Evolutionary conservation across 2,888 invertebrate genomes (phyloP).

Genomic region (Sarcophaga carnaria): DNA sequence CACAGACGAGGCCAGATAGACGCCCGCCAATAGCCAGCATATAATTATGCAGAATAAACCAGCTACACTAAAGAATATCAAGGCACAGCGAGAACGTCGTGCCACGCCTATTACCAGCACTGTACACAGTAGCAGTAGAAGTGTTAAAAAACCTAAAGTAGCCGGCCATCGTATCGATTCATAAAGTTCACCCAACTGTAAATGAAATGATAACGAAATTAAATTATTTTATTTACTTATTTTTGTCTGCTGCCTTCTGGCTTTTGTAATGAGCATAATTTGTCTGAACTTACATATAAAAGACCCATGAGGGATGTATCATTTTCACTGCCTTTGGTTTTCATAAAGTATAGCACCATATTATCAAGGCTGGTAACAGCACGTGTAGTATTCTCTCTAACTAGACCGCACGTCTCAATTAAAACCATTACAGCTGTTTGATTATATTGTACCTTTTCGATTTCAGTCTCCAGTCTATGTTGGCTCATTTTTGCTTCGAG

Average conservation of each 20-base stretch:
- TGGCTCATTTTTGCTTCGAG: conserved; percentile 88
- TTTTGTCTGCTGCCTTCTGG: no score
- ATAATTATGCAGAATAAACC: conserved; percentile 84
- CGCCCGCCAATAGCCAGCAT: conserved; percentile 93
- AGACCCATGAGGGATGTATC: conserved; percentile 81
- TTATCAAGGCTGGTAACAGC: conserved; percentile 84
- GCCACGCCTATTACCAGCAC: conserved; percentile 82
- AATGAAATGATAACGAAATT: conserved; percentile 20
- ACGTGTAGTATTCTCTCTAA: conserved; percentile 88
- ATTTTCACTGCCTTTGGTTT: conserved; percentile 80
- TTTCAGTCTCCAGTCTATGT: conserved; percentile 87
- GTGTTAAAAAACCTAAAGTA: conserved; percentile 81
- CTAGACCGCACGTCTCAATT: conserved; percentile 86
- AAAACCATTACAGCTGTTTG: conserved; percentile 89
- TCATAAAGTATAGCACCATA: conserved; percentile 82
- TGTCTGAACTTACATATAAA: conserved; percentile 76
- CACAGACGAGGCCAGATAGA: conserved; percentile 92
- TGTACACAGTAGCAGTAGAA: conserved; percentile 80
- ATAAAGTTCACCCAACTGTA: conserved; percentile 80
- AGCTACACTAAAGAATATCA: conserved; percentile 94
- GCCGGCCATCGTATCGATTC: conserved; percentile 82
- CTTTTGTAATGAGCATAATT: not conserved
- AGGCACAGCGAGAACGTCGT: conserved; percentile 88
- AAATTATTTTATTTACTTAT: not conserved
- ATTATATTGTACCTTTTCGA: conserved; percentile 90